Percentiles rank a stretch among this genome's conserved stretches.
These are phyloP conservation scores for Hymenochirus boettgeri DNA, from an alignment of 2,113 vertebrate genomes.

Conservation along the genomic window DNA sequence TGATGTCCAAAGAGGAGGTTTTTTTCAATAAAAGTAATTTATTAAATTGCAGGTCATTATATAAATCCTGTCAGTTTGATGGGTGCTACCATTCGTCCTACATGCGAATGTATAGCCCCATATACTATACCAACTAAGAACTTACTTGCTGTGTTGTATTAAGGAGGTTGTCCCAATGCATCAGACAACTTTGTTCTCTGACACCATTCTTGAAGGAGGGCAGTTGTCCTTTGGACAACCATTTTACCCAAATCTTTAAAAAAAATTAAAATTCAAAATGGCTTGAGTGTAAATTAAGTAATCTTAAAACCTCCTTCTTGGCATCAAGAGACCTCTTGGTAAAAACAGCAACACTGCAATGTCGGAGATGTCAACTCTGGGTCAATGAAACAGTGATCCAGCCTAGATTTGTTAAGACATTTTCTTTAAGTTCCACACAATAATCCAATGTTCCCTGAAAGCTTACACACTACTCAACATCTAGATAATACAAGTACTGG, in stretches of 20 bases:
- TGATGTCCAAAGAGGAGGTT: not conserved
- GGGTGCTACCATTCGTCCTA: not conserved
- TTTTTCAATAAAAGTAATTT: not conserved
- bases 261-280: conserved; percentile 51
- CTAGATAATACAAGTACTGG: no score
- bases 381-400: not conserved
- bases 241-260: conserved; percentile 53
- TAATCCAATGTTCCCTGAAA: no score
- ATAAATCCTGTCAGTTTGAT: not conserved
- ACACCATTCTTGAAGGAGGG: conserved; percentile 48
- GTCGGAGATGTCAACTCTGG: not conserved
- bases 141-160: conserved; percentile 44
- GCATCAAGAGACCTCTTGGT: conserved; percentile 24
- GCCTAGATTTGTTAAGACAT: not conserved
- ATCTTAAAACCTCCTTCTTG: conserved; percentile 53
- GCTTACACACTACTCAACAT: no score
- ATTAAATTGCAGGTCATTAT: not conserved
- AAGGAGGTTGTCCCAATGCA: conserved; percentile 49
- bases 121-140: not conserved
- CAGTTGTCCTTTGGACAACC: conserved; percentile 49
- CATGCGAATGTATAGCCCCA: not conserved
- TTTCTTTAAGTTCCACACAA: not conserved
- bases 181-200: conserved; percentile 56
- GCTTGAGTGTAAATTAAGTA: conserved; percentile 21
- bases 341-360: conserved; percentile 27